Evolutionary conservation across 2,888 invertebrate genomes (phyloP), one percentile per base, ranked within the genome.

Genomic region (Zelleria hepariella): DNA sequence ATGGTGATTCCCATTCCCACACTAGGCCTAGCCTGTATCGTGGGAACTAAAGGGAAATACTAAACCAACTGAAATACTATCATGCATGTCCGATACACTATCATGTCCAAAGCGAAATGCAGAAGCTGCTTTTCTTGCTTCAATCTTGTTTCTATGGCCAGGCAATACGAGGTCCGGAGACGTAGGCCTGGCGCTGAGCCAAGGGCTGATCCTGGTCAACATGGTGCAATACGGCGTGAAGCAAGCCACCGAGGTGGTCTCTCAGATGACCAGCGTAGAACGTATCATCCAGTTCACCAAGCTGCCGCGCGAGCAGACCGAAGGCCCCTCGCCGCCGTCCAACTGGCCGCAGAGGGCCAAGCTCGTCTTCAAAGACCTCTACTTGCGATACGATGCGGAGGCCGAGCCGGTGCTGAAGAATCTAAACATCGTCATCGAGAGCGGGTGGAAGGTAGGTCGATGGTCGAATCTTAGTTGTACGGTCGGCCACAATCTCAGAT

Each of bases 191-290:
- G 93, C 93, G 0, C 89, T 95, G 62, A 93, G 94, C 26, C 94
- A 94, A 67, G 92, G 93, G 62, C 78, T 94, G 59, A 92, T 93
- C 66, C 73, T 96, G 62, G 94, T 94, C 59, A 95, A 94, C 63
- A 94, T 95, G 93, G 91, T 96, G 60, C 95, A 95, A 74, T 93
- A 93, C 82, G 95, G 94, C 7, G 92, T 96, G 63, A 90, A 95
- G 61, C 95, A 95, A 75, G 91, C 93, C 32, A 94, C 96, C 0
- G 96, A 96, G 73, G 91, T 92, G 25, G 87, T 93, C 58, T 92
- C 93, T n/a, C 93, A 94, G 68, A 94, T 94, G 94, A 94, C 93
- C 5, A 93, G 93, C 58, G 96, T 96, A 0, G 96, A 96, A 75
- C 89, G 96, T 58, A 92, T 96, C 2, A 75, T 94, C 24, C 94